Evolutionary conservation across 2,888 invertebrate species (phyloP).

Genomic region (Nezara viridula): DNA sequence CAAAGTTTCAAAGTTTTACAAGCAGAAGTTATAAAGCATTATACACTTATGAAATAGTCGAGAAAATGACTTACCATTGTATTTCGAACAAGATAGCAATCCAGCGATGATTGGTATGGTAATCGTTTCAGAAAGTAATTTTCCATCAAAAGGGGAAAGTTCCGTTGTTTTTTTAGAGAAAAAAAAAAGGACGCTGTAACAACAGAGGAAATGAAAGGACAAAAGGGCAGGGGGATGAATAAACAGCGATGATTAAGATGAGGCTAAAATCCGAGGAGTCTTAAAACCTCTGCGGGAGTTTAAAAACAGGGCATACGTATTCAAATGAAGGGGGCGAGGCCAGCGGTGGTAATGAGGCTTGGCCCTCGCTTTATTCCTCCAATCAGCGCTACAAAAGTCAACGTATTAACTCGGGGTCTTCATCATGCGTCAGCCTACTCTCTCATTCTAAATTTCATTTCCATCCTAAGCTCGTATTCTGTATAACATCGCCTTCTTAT

Average conservation of each 20-base stretch:
- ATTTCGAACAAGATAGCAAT: background rate
- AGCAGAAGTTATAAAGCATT: background rate
- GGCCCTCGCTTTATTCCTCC: background rate
- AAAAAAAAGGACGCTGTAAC: background rate
- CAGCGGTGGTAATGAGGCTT: slow-evolving; percentile 19
- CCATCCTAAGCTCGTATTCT: slow-evolving; percentile 12
- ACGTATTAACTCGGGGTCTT: slow-evolving; percentile 42
- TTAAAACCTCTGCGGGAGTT: slow-evolving; percentile 11
- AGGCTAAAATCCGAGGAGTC: slow-evolving; percentile 14
- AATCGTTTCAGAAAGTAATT: slow-evolving; percentile 12
- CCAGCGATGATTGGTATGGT: background rate
- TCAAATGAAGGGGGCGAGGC: slow-evolving; percentile 14
- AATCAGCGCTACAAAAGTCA: slow-evolving; percentile 20
- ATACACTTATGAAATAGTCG: background rate
- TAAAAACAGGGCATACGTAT: slow-evolving; percentile 47
- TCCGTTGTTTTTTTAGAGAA: background rate
- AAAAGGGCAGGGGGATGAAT: slow-evolving; percentile 30
- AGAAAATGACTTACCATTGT: background rate
- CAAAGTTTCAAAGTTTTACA: background rate
- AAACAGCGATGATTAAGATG: slow-evolving; percentile 49
- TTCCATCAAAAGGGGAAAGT: background rate
- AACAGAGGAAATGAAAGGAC: slow-evolving; percentile 37
- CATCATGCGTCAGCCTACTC: background rate
- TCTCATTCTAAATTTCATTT: slow-evolving; percentile 30
- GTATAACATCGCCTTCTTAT: slow-evolving; percentile 46